phyloP scores from a whole-genome alignment of 2,113 vertebrate species.

The Ornithorhynchus anatinus region DNA sequence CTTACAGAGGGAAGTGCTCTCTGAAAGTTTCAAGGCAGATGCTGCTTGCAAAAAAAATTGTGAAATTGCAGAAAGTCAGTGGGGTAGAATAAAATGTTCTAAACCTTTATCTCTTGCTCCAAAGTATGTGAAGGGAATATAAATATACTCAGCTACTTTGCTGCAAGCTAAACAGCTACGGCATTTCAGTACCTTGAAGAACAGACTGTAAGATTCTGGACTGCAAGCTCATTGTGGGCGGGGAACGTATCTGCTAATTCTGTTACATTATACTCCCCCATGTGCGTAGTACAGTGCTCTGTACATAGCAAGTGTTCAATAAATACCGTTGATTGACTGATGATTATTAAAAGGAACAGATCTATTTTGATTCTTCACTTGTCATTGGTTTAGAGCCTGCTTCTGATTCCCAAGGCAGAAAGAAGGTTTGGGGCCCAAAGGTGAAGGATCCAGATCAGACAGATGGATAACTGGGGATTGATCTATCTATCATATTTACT shows the following conservation, averaged over 20 bases:
- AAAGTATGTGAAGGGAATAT: constrained; percentile 51
- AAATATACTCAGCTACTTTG: constrained; percentile 63
- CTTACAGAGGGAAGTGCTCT: background rate
- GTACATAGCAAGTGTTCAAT: too few relatives aligned
- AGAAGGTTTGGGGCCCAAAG: too few relatives aligned
- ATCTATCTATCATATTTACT: too few relatives aligned
- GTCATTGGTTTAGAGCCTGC: too few relatives aligned
- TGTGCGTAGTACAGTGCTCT: too few relatives aligned
- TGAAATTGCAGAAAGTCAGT: constrained; percentile 54
- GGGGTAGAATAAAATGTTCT: constrained; percentile 66
- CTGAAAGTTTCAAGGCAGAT: constrained; percentile 14
- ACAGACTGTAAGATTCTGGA: background rate
- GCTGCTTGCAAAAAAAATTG: constrained; percentile 38
- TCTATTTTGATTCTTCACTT: constrained; percentile 49
- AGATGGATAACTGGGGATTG: too few relatives aligned
- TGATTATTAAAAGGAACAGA: constrained; percentile 59
- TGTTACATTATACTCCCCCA: too few relatives aligned
- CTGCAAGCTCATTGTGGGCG: too few relatives aligned
- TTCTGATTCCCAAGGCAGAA: too few relatives aligned
- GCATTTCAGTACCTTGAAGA: constrained; percentile 59
- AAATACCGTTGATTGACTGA: too few relatives aligned
- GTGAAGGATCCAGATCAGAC: too few relatives aligned
- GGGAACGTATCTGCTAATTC: too few relatives aligned
- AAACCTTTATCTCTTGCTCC: constrained; percentile 56
- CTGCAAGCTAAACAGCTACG: constrained; percentile 58